phyloP scores from a whole-genome alignment of 1,140 invertebrate species.

The Zeugodacus cucurbitae region DNA sequence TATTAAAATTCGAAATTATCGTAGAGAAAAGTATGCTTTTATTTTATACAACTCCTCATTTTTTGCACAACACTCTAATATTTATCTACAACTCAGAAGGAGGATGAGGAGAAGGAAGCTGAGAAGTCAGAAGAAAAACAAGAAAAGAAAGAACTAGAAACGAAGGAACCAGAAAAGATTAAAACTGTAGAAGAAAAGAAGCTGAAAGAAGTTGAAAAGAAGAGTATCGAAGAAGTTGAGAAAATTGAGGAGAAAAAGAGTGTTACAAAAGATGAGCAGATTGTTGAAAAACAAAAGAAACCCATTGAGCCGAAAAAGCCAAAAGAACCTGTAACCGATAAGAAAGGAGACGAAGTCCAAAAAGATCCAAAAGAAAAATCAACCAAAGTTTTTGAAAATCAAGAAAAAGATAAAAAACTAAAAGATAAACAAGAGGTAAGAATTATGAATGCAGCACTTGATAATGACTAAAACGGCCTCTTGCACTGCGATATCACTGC shows the following conservation, averaged over 20 bases:
- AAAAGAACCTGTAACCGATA: background rate
- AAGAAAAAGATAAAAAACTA: background rate
- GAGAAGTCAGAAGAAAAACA: conserved; percentile 23
- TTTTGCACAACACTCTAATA: background rate
- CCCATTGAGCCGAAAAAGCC: background rate
- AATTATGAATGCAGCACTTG: background rate
- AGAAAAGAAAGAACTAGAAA: background rate
- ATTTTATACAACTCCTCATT: background rate
- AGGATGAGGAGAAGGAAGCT: conserved; percentile 42
- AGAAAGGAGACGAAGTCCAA: background rate
- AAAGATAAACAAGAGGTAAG: background rate
- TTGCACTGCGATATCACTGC: no score
- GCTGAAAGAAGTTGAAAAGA: conserved; percentile 41
- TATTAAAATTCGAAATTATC: no score
- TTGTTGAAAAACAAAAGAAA: conserved; percentile 4
- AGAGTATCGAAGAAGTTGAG: conserved; percentile 45
- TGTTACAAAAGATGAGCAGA: conserved; percentile 45
- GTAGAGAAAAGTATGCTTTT: no score
- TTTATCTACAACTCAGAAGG: background rate
- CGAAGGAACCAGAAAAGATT: conserved; percentile 26
- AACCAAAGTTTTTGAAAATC: background rate
- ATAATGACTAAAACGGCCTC: background rate
- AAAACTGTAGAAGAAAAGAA: conserved; percentile 44
- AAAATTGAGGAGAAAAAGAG: conserved; percentile 47
- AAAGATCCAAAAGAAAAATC: conserved; percentile 11